Evolutionary conservation across 2,888 invertebrate genomes (phyloP), one percentile per base, ranked within the genome.

Genomic region (Halictus ligatus): DNA sequence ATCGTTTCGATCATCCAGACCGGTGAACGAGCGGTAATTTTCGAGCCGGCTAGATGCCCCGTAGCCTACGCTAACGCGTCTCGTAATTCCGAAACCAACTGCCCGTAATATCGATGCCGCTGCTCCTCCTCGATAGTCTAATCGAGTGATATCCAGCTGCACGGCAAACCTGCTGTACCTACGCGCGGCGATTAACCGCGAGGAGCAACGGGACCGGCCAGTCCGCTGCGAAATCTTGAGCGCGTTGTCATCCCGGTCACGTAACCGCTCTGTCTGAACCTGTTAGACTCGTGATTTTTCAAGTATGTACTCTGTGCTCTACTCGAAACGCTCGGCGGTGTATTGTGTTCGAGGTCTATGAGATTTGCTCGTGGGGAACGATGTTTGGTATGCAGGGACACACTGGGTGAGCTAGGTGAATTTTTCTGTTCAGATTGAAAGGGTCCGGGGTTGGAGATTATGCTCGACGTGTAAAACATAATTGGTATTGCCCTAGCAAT

Each of bases 51-150:
- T 71, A 64, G 64, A 54, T 69, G 78, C 69, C 71, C 81, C 79
- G 50, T 73, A 69, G 83, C 74, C 82, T 83, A 71, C 29, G 48
- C 64, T 83, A 88, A 88, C 81, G 82, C 76, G 69, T 76, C 48
- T 67, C 78, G 83, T 82, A 86, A 90, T 88, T 86, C 83, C 79
- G 78, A 75, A 86, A 83, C 80, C 78, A 83, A 83, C 81, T 80
- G 81, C 48, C 71, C 72, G 74, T 79, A 80, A 90, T 84, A 82
- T 74, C 81, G 78, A 80, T 77, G 67, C 67, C 29, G 67, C 54
- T 54, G 10, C 54, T 54, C 54, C 54, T 54, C 54, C 54, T 8
- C n/a, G 54, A 54, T 54, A 54, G 81, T 75, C 83, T 84, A 83
- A 88, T 91, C 88, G 79, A 84, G 69, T 82, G 76, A 89, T 88